These are phyloP conservation scores for Isoperla grammatica DNA, from an alignment of 2,888 invertebrate species.

Conservation along the genomic window DNA sequence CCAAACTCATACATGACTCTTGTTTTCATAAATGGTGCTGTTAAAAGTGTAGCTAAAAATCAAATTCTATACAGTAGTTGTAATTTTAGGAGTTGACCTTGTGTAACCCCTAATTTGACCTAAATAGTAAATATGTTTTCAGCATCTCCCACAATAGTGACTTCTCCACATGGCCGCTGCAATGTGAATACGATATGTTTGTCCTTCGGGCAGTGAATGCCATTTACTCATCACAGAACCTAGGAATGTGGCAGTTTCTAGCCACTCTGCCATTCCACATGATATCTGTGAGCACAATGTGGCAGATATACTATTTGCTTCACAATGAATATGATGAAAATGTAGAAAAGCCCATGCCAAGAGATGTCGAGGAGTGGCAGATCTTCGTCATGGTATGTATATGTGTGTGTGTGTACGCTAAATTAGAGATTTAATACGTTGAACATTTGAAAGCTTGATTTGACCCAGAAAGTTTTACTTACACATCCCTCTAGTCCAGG, in stretches of 20 bases:
- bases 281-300: conserved; percentile 53
- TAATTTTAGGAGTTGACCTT: too few species aligned
- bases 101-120: too few species aligned
- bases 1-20: too few species aligned
- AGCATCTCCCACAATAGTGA: conserved; percentile 31
- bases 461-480: too few species aligned
- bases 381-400: conserved; percentile 21
- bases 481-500: too few species aligned
- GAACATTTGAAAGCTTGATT: too few species aligned
- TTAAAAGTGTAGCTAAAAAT: too few species aligned
- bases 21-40: too few species aligned
- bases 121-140: too few species aligned
- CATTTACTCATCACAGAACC: conserved; percentile 63
- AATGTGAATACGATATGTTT: conserved; percentile 68
- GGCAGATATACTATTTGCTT: conserved; percentile 60
- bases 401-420: too few species aligned
- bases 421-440: too few species aligned
- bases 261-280: conserved; percentile 64
- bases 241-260: conserved; percentile 77
- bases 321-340: conserved; percentile 48
- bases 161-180: conserved; percentile 50
- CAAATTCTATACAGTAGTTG: too few species aligned
- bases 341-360: conserved; percentile 40
- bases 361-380: conserved; percentile 20
- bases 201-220: conserved; percentile 62